Percentiles rank a stretch among this genome's conserved stretches.
Conservation (phyloP, 2,888 invertebrate species). For the Scaptomyza tumidula region DNA sequence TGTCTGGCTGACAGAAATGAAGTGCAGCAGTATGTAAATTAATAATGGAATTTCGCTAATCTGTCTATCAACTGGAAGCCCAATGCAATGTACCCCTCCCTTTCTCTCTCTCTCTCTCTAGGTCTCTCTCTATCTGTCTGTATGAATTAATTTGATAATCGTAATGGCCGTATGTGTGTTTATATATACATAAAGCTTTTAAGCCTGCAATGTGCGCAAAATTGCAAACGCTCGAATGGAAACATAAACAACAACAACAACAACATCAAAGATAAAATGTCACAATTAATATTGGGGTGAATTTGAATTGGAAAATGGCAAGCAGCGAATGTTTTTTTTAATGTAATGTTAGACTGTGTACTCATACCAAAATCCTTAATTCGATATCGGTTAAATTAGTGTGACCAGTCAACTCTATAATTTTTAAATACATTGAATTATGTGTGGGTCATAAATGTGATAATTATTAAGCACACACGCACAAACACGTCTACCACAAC, state of each 20-base stretch:
- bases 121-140: conserved; percentile 1
- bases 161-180: background rate
- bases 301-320: conserved; percentile 29
- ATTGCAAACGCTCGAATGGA: conserved; percentile 30
- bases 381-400: conserved; percentile 34
- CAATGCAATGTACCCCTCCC: background rate
- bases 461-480: background rate
- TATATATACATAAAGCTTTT: conserved; percentile 33
- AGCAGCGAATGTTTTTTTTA: conserved; percentile 29
- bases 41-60: conserved; percentile 72
- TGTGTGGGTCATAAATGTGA: background rate
- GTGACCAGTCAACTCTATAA: conserved; percentile 30
- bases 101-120: background rate
- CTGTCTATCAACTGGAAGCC: conserved; percentile 51
- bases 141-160: conserved; percentile 3
- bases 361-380: conserved; percentile 28
- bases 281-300: conserved; percentile 12
- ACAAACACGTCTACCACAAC: background rate
- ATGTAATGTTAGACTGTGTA: background rate
- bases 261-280: conserved; percentile 14
- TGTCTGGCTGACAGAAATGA: conserved; percentile 44
- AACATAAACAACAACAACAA: conserved; percentile 9
- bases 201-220: conserved; percentile 46
- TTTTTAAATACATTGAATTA: background rate
- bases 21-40: conserved; percentile 71